Evolutionary conservation across 1,140 invertebrate species (phyloP), one percentile per base, ranked within the genome.

Genomic region (Megalonaias nervosa): DNA sequence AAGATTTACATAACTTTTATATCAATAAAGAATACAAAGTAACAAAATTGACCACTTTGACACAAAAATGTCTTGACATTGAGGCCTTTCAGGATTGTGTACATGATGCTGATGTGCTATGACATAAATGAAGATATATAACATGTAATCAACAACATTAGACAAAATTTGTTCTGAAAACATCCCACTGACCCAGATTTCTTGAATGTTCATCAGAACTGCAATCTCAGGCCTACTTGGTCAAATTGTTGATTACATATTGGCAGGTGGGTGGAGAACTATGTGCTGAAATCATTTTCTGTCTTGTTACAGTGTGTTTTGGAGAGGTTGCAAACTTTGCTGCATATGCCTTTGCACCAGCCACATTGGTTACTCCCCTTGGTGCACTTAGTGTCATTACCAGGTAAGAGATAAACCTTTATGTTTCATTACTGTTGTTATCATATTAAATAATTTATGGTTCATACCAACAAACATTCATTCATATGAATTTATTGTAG

Each of bases 331-430:
- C 95, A 19, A 99, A 99, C 92, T 98, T 99, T 90, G 93, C 95
- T 26, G 97, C 98, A 2, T 99, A 99, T 92, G 96, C 97, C 13
- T 99, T 99, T 93, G 97, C 97, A 17, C 97, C 98, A 58, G 98
- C 97, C 23, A 96, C 97, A 1, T 90, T 99, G 60, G 97, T 99
- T 0, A 99, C 98, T 38, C 97, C 98, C 13, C 91, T 99, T 23
- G 98, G 98, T 72, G 97, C 96, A 64, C 92, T 99, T 6, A 98
- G 97, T 92, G 96, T 99, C 68, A 92, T 99, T 74, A 94, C 99
- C 67, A 94, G 91, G 92, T 93, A 82, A 82, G 85, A 84, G 65
- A 15, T 26, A 6, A 67, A 19, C 71, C 48, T 61, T 55, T 21
- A 57, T 58, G 23, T 59, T 61, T 60, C 26, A 13, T 19, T 21